phyloP scores from a whole-genome alignment of 2,888 invertebrate species.

The Xylophagus ater region DNA sequence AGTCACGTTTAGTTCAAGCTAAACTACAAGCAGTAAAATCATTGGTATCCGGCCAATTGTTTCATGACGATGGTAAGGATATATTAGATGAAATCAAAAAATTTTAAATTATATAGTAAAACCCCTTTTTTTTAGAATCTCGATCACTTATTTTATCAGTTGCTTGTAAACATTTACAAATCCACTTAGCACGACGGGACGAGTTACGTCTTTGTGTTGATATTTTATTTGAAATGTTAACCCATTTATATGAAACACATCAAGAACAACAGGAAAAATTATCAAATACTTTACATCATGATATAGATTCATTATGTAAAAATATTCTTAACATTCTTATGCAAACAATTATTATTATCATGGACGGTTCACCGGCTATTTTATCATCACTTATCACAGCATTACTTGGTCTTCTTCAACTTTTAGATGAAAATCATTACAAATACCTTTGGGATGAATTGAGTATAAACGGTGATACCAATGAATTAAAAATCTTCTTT shows the following conservation, averaged over 20 bases:
- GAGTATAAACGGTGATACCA: constrained; percentile 55
- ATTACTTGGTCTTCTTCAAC: constrained; percentile 70
- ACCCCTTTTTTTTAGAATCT: constrained; percentile 56
- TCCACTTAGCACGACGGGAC: constrained; percentile 69
- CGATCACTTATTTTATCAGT: constrained; percentile 71
- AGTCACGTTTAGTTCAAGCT: constrained; percentile 63
- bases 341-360: constrained; percentile 70
- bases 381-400: constrained; percentile 71
- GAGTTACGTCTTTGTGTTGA: constrained; percentile 76
- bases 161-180: constrained; percentile 73
- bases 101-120: not conserved
- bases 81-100: constrained; percentile 16
- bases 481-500: constrained; percentile 76
- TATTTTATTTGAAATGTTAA: constrained; percentile 75
- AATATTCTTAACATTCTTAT: constrained; percentile 74
- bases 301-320: constrained; percentile 71
- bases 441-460: constrained; percentile 75
- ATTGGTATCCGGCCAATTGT: constrained; percentile 60
- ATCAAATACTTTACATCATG: constrained; percentile 49
- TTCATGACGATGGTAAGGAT: constrained; percentile 54
- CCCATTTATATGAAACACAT: constrained; percentile 41
- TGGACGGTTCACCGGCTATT: constrained; percentile 63
- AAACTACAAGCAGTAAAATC: constrained; percentile 75
- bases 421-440: constrained; percentile 81
- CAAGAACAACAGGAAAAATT: constrained; percentile 43